Conservation (phyloP, 2,888 invertebrate species). For the Melangyna quadrimaculata region DNA sequence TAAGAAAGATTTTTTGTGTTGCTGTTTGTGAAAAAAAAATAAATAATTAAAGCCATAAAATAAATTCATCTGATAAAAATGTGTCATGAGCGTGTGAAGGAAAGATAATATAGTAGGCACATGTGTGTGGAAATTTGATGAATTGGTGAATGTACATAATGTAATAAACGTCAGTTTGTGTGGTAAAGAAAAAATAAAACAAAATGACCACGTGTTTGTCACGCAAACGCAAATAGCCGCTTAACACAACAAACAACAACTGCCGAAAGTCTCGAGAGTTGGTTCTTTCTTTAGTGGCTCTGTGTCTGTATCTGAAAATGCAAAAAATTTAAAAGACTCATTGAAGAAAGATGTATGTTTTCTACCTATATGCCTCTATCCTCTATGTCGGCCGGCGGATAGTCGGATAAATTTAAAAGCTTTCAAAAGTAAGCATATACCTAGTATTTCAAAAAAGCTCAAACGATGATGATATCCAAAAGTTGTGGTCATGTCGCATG, state of each 20-base stretch:
- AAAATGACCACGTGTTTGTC: slow-evolving; percentile 51
- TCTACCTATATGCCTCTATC: not conserved
- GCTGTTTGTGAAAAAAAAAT: not conserved
- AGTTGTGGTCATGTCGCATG: not conserved
- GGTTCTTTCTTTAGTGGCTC: not conserved
- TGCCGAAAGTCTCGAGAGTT: slow-evolving; percentile 41
- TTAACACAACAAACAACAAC: slow-evolving; percentile 31
- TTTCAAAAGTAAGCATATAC: not conserved
- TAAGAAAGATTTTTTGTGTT: not conserved
- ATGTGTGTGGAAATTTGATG: not conserved
- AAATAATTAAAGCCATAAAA: slow-evolving; percentile 3
- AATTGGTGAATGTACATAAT: not conserved
- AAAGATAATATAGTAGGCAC: not conserved
- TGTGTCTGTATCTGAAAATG: not conserved
- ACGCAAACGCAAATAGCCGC: slow-evolving; percentile 38
- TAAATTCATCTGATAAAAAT: not conserved
- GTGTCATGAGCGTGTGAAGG: not conserved
- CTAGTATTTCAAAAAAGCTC: not conserved
- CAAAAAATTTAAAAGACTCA: not conserved
- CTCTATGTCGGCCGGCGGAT: not conserved
- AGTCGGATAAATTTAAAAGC: slow-evolving; percentile 2
- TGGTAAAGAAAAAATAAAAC: not conserved
- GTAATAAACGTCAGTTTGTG: not conserved
- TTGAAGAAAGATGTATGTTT: not conserved
- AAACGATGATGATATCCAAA: not conserved